Conservation (phyloP, 2,113 vertebrate genomes). For the Channa argus region DNA sequence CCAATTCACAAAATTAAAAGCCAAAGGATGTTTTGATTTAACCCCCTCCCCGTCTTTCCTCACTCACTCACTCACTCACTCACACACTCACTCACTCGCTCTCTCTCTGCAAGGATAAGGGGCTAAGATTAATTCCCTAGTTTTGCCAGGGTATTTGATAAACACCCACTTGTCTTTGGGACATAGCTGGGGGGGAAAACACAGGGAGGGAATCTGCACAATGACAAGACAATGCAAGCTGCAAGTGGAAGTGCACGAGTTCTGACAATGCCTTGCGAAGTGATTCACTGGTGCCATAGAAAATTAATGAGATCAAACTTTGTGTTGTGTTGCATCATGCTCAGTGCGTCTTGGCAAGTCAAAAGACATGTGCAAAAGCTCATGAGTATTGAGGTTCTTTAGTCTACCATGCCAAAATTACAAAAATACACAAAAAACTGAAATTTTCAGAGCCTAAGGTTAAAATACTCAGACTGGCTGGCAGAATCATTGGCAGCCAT, state of each 20-base stretch:
- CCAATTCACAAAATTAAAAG: conserved; percentile 75
- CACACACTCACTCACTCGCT: background rate
- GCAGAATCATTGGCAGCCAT: too few species aligned
- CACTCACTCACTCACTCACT: conserved; percentile 3
- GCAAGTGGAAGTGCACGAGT: background rate
- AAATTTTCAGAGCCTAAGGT: too few species aligned
- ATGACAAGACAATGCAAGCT: background rate
- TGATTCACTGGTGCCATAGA: background rate
- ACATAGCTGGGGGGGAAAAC: conserved; percentile 59
- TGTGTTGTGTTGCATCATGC: too few species aligned
- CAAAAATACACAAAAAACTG: too few species aligned
- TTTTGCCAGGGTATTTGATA: conserved; percentile 72
- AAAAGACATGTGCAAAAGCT: too few species aligned
- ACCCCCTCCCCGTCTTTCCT: background rate
- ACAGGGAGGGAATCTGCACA: conserved; percentile 58
- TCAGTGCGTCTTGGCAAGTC: too few species aligned
- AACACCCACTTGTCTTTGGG: conserved; percentile 76
- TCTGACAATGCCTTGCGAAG: too few species aligned
- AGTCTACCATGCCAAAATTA: too few species aligned
- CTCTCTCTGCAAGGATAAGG: conserved; percentile 42
- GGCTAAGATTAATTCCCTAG: conserved; percentile 71
- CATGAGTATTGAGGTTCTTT: too few species aligned
- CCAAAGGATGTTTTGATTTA: conserved; percentile 62
- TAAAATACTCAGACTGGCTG: too few species aligned
- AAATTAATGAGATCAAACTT: too few species aligned